Evolutionary conservation across 2,888 invertebrate genomes (phyloP).

Genomic region (Prenolepis imparis): DNA sequence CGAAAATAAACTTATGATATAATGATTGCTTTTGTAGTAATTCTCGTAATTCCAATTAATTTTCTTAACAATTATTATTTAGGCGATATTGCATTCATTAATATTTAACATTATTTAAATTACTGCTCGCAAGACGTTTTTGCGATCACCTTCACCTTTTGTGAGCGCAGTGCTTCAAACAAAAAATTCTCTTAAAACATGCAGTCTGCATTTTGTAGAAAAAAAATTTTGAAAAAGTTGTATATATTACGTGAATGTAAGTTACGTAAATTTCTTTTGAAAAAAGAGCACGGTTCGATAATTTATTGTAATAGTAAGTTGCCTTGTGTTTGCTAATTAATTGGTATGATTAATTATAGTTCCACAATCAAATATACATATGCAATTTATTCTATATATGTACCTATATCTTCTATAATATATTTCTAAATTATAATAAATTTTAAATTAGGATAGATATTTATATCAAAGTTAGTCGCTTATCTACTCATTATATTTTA

Average conservation of each 20-base stretch:
- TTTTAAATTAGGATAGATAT: background rate
- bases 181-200: conserved; percentile 22
- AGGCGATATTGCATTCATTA: conserved; percentile 7
- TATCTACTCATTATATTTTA: background rate
- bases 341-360: conserved; percentile 1
- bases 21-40: background rate
- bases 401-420: background rate
- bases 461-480: background rate
- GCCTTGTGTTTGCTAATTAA: background rate
- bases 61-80: background rate
- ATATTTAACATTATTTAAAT: conserved; percentile 49
- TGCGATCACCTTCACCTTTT: conserved; percentile 26
- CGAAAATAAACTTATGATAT: background rate
- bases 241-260: background rate
- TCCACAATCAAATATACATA: background rate
- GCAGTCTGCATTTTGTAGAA: background rate
- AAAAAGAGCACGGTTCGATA: background rate
- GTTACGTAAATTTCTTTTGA: background rate
- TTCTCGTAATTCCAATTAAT: background rate
- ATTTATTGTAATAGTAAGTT: conserved; percentile 6
- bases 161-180: conserved; percentile 1
- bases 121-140: background rate
- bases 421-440: background rate
- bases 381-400: background rate
- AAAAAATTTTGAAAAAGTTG: conserved; percentile 14